Evolutionary conservation across 2,797 vertebrate species (phyloP), one percentile per base, ranked within the genome.

Genomic region (Anguilla megastoma): DNA sequence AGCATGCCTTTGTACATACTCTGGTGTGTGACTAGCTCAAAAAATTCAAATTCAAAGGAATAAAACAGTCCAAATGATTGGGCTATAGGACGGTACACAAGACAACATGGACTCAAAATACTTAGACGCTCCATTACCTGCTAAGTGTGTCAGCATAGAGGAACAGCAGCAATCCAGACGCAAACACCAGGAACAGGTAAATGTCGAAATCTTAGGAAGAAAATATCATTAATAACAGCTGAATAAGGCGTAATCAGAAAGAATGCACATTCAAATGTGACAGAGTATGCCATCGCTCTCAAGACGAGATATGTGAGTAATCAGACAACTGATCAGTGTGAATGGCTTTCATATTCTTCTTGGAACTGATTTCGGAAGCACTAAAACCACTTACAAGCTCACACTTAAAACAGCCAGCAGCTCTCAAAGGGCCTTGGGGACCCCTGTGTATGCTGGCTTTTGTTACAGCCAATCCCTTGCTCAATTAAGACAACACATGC

Each of bases 111-210:
- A 71, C 3, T 9, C 9, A 8, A 18, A 41, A 36, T 12, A 89
- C 21, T 10, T 50, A 24, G 0, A 60, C 56, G 76, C 89, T 54
- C 7, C 45, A 69, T 91, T 94, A 99, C 98, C 98, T 97, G 97
- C 98, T 99, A 87, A 99, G 95, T 2, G 93, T 88, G 63, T 98
- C 97, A 69, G 98, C 97, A 91, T 97, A 98, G 92, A 97, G 90
- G 89, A 99, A 98, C 86, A 99, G 90, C 86, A 94, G 45, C 24
- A 96, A 90, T 89, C 98, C 98, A 90, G 96, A 89, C n/a, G 98
- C 92, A 91, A 97, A 99, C 80, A 98, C 91, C 76, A 97, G 18
- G 92, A 99, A 97, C 85, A 98, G 94, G 90, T 96, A 98, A 27
- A 98, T 95, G 90, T 99, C 98, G 95, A 98, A 98, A 88, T 95